Conservation (phyloP, 2,797 vertebrate species). For the Borostomias antarcticus region DNA sequence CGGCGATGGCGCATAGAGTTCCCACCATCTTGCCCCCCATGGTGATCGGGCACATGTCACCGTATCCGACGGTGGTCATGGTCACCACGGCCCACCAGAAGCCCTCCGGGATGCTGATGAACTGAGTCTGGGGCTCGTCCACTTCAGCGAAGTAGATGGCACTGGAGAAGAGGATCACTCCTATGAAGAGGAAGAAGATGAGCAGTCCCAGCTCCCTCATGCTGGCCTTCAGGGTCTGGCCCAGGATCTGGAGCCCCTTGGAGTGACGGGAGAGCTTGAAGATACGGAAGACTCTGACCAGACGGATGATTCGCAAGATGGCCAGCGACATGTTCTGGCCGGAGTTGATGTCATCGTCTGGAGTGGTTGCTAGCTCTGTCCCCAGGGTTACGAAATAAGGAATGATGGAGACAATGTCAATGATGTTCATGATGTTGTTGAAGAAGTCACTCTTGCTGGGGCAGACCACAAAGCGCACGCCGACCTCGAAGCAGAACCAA, state of each 20-base stretch:
- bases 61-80: conserved; percentile 98
- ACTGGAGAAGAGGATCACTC: conserved; percentile 97
- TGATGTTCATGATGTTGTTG: conserved; percentile 97
- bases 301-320: conserved; percentile 90
- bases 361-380: conserved; percentile 89
- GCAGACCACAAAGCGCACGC: conserved; percentile 90
- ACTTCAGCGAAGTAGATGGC: conserved; percentile 98
- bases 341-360: conserved; percentile 77
- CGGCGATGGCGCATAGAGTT: conserved; percentile 94
- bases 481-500: conserved; percentile 96
- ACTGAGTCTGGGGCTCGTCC: conserved; percentile 95
- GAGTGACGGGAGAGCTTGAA: conserved; percentile 96
- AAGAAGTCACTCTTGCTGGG: conserved; percentile 97
- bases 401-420: conserved; percentile 95
- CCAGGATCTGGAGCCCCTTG: conserved; percentile 92
- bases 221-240: conserved; percentile 91
- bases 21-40: conserved; percentile 97
- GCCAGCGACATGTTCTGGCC: conserved; percentile 95
- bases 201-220: conserved; percentile 91
- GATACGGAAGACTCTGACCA: conserved; percentile 95
- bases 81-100: conserved; percentile 99
- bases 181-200: conserved; percentile 98
- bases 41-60: conserved; percentile 97
- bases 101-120: conserved; percentile 95
- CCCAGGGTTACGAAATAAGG: conserved; percentile 96